Percentiles rank a stretch among this genome's conserved stretches.
These are phyloP conservation scores for Aricia agestis DNA, from an alignment of 1,140 invertebrate species.

Conservation along the genomic window DNA sequence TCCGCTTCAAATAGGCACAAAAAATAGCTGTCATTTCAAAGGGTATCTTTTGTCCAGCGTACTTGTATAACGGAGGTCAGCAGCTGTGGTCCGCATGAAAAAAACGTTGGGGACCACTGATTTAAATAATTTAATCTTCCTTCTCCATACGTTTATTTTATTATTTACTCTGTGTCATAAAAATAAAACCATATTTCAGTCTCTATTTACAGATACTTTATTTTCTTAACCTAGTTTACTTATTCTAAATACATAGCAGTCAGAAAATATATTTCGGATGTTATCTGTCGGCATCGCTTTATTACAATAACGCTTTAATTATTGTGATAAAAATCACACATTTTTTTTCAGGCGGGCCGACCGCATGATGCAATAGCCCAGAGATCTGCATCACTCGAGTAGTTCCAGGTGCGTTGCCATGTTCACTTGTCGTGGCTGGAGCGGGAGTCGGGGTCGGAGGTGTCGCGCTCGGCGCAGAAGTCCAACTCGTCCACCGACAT, in stretches of 20 bases:
- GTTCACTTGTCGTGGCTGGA: conserved; percentile 49
- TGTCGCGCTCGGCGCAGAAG: conserved; percentile 38
- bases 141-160: too few species aligned
- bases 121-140: too few species aligned
- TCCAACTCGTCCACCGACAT: conserved; percentile 56
- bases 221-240: neutral
- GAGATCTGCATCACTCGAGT: too few species aligned
- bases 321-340: neutral
- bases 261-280: neutral
- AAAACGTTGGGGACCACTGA: too few species aligned
- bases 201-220: neutral
- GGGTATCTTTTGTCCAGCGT: too few species aligned
- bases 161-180: neutral
- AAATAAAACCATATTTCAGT: neutral
- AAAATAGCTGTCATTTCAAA: too few species aligned
- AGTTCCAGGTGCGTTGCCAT: neutral
- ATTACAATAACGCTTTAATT: neutral
- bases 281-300: neutral
- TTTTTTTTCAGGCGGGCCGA: neutral
- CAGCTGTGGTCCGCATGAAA: too few species aligned
- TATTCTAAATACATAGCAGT: neutral
- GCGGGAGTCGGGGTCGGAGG: conserved; percentile 48
- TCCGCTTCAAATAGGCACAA: too few species aligned
- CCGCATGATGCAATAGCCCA: neutral
- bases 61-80: too few species aligned